Base-by-base conservation (phyloP, 2,113 vertebrate genomes). In the Climacteris rufus region DNA sequence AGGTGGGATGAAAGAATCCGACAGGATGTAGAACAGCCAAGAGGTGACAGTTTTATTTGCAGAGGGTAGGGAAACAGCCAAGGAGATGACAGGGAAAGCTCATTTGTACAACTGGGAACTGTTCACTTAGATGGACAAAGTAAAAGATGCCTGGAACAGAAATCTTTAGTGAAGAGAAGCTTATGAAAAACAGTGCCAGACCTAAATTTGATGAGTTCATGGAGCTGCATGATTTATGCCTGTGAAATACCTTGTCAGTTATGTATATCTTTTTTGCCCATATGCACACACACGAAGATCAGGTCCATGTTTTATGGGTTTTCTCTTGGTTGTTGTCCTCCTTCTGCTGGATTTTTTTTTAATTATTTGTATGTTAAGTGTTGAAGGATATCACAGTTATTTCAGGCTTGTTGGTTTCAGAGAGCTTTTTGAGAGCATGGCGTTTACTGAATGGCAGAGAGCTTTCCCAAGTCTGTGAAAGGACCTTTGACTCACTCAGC, bases 201-300 rank as follows among this genome's bases (percentile, higher is more conserved):
- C 27, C 35, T 65, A 39, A 64, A 35, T 91, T 20, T 50, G 22
- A 11, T 75, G 6, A 60, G 30, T 37, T 35, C 0, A 0, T 52
- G 42, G 20, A 49, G 14, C 45, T 61, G 31, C 2, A 1, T 18
- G 57, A 40, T 75, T 83, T 74, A 21, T 63, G 40, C 11, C 25
- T 75, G 56, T 78, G 65, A 60, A 89, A 42, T 28, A 44, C 37
- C 60, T 71, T 6, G 0, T 44, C 24, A 14, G 27, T 61, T 83
- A 39, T 3, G 4, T 39, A 0, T 47, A 13, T 37, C 0, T 61
- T 44, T 60, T 54, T 54, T 61, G 19, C 33, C 19, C 2, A 1
- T 69, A 56, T 72, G 57, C 3, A 5, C 31, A 6, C 10, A 9
- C 3, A 18, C 5, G 37, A 76, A 84, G 18, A 47, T 79, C 25